phyloP scores from a whole-genome alignment of 2,113 vertebrate genomes.

The Mormyrus iriodes region DNA sequence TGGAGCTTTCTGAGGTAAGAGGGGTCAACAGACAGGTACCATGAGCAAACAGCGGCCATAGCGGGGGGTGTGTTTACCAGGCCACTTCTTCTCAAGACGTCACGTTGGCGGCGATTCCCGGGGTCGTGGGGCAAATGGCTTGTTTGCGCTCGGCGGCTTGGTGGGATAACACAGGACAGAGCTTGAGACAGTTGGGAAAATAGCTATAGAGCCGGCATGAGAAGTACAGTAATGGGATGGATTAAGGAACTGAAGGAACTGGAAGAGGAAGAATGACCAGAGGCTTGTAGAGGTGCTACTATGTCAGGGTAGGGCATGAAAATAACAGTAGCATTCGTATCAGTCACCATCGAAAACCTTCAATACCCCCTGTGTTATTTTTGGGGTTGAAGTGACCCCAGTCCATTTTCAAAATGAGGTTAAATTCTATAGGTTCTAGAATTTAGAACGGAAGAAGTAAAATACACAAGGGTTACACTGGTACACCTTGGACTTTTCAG shows the following conservation, averaged over 20 bases:
- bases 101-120: conserved; percentile 33
- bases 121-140: conserved; percentile 19
- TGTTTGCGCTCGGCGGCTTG: conserved; percentile 28
- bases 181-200: neutral
- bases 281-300: neutral
- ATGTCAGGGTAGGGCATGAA: neutral
- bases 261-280: neutral
- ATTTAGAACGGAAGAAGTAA: too few species aligned
- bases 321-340: neutral
- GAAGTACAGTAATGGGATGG: neutral
- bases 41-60: conserved; percentile 33
- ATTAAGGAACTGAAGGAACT: neutral
- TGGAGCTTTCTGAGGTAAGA: neutral
- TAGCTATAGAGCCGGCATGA: neutral
- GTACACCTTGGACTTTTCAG: neutral
- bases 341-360: neutral
- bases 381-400: too few species aligned
- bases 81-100: conserved; percentile 28
- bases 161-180: conserved; percentile 23
- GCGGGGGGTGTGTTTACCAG: conserved; percentile 28
- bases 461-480: too few species aligned
- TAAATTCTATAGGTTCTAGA: too few species aligned
- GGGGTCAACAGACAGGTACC: conserved; percentile 28
- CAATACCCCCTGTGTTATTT: too few species aligned
- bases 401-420: too few species aligned